Percentiles rank a stretch among this genome's conserved stretches.
Conservation (phyloP, 2,797 vertebrate genomes). For the Discoglossus pictus region DNA sequence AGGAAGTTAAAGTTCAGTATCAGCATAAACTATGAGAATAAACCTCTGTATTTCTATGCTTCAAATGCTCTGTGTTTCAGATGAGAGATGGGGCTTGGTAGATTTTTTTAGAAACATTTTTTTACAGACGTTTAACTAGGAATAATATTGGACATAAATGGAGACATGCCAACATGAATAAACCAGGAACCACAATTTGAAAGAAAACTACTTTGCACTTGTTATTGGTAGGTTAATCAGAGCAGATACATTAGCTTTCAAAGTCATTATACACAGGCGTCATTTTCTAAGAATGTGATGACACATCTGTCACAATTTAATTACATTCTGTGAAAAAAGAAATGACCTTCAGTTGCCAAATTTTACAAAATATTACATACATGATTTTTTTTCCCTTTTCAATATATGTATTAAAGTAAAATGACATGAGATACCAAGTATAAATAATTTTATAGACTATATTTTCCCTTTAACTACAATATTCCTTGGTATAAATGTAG, state of each 20-base stretch:
- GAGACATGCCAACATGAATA: constrained; percentile 49
- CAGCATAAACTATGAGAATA: constrained; percentile 50
- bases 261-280: not conserved
- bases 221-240: constrained; percentile 11
- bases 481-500: too few relatives aligned
- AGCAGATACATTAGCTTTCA: constrained; percentile 11
- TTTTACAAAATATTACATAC: too few relatives aligned
- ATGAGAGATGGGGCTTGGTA: constrained; percentile 39
- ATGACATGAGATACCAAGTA: too few relatives aligned
- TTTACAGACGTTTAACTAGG: constrained; percentile 1
- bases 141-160: constrained; percentile 32
- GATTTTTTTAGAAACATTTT: constrained; percentile 25
- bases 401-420: too few relatives aligned
- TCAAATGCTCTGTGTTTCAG: constrained; percentile 35
- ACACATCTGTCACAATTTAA: too few relatives aligned
- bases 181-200: constrained; percentile 27
- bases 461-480: too few relatives aligned
- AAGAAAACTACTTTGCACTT: constrained; percentile 39
- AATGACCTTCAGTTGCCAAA: too few relatives aligned
- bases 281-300: too few relatives aligned
- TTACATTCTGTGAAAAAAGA: too few relatives aligned
- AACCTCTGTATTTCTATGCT: not conserved
- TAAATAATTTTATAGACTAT: too few relatives aligned
- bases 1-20: constrained; percentile 33
- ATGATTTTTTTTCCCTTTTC: too few relatives aligned